phyloP scores from a whole-genome alignment of 37 sponge, comb jelly and placozoan genomes.

The Aphrocallistes beatrix region DNA sequence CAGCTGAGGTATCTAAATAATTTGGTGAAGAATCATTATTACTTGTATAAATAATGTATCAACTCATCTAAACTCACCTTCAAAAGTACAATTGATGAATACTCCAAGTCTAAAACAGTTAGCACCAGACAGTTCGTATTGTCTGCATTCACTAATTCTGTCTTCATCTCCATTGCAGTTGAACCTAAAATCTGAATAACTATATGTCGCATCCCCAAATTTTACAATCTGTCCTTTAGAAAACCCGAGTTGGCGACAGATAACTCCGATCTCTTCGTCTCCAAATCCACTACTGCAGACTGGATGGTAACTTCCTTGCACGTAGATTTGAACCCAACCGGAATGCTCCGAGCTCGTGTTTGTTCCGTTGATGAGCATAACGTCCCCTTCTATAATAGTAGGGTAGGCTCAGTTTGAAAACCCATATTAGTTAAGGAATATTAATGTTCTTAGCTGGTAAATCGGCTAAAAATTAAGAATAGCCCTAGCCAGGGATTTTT shows the following conservation, averaged over 20 bases:
- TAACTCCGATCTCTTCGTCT: neutral
- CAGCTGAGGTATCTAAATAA: too few species aligned
- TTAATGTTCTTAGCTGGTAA: too few species aligned
- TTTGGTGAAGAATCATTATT: too few species aligned
- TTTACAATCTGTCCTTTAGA: neutral
- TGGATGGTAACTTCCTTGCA: neutral
- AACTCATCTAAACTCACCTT: neutral
- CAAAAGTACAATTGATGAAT: neutral
- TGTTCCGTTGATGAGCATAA: neutral
- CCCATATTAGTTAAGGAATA: too few species aligned
- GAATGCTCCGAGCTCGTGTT: neutral
- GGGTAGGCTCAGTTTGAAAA: too few species aligned
- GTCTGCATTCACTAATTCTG: neutral
- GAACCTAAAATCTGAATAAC: neutral
- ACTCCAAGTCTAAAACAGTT: neutral
- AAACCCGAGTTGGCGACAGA: conserved; percentile 41
- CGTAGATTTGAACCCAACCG: neutral
- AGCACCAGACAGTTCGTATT: neutral
- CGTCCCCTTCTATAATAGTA: neutral
- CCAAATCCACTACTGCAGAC: neutral
- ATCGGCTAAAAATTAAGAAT: too few species aligned
- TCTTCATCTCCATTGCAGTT: neutral
- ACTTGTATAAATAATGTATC: too few species aligned
- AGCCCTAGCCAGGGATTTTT: too few species aligned
- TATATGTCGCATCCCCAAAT: neutral